These are phyloP conservation scores for Bombyx huttoni DNA, from an alignment of 2,888 invertebrate genomes.

Conservation along the genomic window DNA sequence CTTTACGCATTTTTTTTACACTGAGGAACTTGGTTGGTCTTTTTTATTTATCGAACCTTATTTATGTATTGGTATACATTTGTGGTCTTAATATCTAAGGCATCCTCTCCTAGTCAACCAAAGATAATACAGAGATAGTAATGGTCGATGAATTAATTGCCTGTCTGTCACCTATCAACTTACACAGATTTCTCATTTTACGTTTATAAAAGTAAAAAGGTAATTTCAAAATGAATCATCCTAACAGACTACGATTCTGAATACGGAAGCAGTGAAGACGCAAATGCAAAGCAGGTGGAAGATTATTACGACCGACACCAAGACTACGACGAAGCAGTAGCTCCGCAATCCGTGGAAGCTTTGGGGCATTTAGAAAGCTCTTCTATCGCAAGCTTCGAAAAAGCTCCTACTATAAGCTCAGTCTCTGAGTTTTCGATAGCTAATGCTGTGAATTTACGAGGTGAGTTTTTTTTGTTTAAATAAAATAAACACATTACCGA, in stretches of 20 bases:
- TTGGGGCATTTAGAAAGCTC: slow-evolving; percentile 28
- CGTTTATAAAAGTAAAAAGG: too few species aligned
- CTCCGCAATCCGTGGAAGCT: slow-evolving; percentile 27
- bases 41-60: too few species aligned
- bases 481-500: too few species aligned
- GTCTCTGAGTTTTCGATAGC: slow-evolving; percentile 53
- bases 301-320: slow-evolving; percentile 39
- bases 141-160: too few species aligned
- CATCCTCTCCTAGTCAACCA: too few species aligned
- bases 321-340: slow-evolving; percentile 44
- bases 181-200: too few species aligned
- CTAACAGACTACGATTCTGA: slow-evolving; percentile 40
- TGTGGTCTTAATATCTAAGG: too few species aligned
- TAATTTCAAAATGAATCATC: background rate
- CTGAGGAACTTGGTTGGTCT: too few species aligned
- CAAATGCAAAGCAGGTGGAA: slow-evolving; percentile 16
- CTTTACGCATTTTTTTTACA: too few species aligned
- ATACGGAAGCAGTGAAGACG: slow-evolving; percentile 24
- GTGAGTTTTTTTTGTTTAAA: slow-evolving; percentile 19
- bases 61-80: too few species aligned
- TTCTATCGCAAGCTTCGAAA: slow-evolving; percentile 26
- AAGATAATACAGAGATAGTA: too few species aligned
- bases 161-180: too few species aligned
- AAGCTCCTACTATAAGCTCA: slow-evolving; percentile 33
- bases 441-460: slow-evolving; percentile 60